Evolutionary conservation across 2,888 invertebrate species (phyloP).

Genomic region (Pardosa pseudoannulata): DNA sequence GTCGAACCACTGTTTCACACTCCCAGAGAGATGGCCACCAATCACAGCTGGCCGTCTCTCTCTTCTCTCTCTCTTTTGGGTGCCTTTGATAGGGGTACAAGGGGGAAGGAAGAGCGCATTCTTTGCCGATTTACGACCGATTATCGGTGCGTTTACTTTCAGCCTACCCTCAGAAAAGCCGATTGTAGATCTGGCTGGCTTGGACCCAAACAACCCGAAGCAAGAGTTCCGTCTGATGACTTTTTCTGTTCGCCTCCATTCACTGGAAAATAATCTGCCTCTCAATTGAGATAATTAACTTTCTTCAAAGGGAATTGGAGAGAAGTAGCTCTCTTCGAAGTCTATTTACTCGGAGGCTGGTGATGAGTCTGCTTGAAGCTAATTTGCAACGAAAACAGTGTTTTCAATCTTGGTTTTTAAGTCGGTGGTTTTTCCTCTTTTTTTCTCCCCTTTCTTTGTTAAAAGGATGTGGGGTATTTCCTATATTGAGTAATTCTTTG

Average conservation of each 20-base stretch:
- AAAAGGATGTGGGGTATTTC: too few relatives aligned
- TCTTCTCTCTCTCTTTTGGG: too few relatives aligned
- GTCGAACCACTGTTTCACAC: slow-evolving; percentile 46
- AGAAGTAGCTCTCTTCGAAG: too few relatives aligned
- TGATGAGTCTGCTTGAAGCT: too few relatives aligned
- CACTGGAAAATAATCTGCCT: background rate
- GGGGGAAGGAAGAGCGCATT: slow-evolving; percentile 26
- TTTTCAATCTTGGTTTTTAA: too few relatives aligned
- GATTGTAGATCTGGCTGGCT: background rate
- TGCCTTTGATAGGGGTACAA: slow-evolving; percentile 14
- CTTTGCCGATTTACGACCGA: slow-evolving; percentile 67
- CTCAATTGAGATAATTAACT: slow-evolving; percentile 7
- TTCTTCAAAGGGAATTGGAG: background rate
- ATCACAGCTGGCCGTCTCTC: slow-evolving; percentile 46
- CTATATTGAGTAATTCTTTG: too few relatives aligned
- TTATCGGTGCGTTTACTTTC: slow-evolving; percentile 60
- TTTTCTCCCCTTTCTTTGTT: too few relatives aligned
- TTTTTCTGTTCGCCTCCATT: slow-evolving; percentile 1
- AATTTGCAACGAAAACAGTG: too few relatives aligned
- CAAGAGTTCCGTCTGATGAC: background rate
- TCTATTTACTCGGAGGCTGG: too few relatives aligned
- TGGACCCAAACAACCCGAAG: background rate
- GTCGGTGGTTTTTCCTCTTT: too few relatives aligned
- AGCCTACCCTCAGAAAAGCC: slow-evolving; percentile 20
- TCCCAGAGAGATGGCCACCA: slow-evolving; percentile 42